Percentiles rank a stretch among this genome's conserved stretches.
phyloP scores from a whole-genome alignment of 2,797 vertebrate species.

The Menidia menidia region DNA sequence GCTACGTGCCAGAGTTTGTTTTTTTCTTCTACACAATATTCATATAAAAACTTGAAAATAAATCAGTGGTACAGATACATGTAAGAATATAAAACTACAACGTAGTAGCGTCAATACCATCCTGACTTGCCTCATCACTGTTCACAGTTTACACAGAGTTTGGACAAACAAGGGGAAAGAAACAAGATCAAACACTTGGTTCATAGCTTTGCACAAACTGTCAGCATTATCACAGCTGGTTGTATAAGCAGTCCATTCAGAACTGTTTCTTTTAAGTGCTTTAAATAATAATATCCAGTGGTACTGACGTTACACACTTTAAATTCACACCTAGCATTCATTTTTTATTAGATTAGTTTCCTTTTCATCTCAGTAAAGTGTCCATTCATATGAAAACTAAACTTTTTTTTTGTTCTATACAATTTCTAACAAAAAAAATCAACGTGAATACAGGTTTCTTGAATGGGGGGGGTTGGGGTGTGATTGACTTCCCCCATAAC shows the following conservation, averaged over 20 bases:
- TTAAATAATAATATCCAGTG: constrained; percentile 69
- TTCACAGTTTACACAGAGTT: constrained; percentile 82
- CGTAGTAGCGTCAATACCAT: constrained; percentile 82
- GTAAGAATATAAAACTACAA: constrained; percentile 86
- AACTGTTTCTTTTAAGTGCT: constrained; percentile 73
- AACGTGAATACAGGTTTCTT: constrained; percentile 86
- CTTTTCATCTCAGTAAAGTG: constrained; percentile 83
- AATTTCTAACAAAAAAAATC: constrained; percentile 80
- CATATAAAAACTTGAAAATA: constrained; percentile 84
- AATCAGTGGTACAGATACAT: constrained; percentile 80
- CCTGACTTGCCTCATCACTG: constrained; percentile 78
- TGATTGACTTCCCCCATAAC: constrained; percentile 86
- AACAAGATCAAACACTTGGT: constrained; percentile 63
- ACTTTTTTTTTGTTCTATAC: constrained; percentile 81
- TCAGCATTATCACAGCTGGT: constrained; percentile 35
- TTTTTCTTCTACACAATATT: constrained; percentile 77
- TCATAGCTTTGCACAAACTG: constrained; percentile 58
- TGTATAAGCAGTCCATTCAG: constrained; percentile 42
- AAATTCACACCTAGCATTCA: constrained; percentile 78
- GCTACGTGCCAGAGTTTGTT: constrained; percentile 79
- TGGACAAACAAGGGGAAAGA: constrained; percentile 64
- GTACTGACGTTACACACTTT: constrained; percentile 78
- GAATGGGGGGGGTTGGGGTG: constrained; percentile 84
- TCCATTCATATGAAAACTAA: constrained; percentile 87
- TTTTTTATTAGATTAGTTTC: constrained; percentile 78